Evolutionary conservation across 2,113 vertebrate genomes (phyloP).

Genomic region (Microtus pennsylvanicus): DNA sequence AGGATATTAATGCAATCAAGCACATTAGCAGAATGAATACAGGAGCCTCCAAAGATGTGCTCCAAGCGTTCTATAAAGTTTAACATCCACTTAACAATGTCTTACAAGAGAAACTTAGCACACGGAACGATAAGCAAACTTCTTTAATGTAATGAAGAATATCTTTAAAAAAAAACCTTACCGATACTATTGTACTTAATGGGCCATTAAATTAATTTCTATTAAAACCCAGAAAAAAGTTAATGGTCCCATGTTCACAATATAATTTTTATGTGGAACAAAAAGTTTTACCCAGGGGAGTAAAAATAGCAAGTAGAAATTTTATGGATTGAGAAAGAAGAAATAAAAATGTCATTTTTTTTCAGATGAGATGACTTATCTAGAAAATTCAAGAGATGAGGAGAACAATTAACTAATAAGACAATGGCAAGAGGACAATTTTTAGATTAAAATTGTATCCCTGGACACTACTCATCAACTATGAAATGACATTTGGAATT

Average conservation of each 20-base stretch:
- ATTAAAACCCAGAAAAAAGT: background rate
- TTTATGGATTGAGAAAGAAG: background rate
- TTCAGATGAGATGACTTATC: background rate
- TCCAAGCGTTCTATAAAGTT: slow-evolving; percentile 39
- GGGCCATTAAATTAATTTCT: slow-evolving; percentile 42
- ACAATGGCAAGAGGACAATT: background rate
- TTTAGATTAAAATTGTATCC: background rate
- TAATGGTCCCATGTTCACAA: background rate
- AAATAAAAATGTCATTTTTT: background rate
- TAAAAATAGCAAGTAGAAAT: slow-evolving; percentile 16
- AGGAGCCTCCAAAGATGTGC: background rate
- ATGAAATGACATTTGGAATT: slow-evolving; percentile 32
- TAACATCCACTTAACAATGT: background rate
- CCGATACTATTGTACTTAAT: slow-evolving; percentile 23
- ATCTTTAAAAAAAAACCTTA: background rate
- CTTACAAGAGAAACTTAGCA: slow-evolving; percentile 44
- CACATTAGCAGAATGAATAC: slow-evolving; percentile 1
- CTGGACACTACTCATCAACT: background rate
- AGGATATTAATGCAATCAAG: slow-evolving; percentile 25
- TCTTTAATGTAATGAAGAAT: slow-evolving; percentile 24
- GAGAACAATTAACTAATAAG: background rate
- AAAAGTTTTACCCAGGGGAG: background rate
- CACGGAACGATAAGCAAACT: background rate
- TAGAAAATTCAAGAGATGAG: slow-evolving; percentile 16
- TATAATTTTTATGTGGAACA: background rate